Evolutionary conservation across 2,113 vertebrate genomes (phyloP), one percentile per base, ranked within the genome.

Genomic region (Erythrocercus mccallii): DNA sequence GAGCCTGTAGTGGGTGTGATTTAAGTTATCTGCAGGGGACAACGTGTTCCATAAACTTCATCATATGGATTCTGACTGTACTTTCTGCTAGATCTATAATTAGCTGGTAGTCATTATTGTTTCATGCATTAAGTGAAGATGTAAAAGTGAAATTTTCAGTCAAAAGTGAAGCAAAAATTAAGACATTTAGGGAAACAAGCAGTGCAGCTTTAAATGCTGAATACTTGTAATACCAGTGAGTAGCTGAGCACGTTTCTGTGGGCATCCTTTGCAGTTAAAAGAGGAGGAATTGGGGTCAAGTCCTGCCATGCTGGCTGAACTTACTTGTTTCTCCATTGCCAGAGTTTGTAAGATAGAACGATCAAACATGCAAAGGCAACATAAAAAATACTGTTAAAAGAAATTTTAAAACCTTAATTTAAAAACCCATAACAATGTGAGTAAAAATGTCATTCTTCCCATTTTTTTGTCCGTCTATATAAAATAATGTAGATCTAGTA

Each of bases 1-100:
- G 93, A 97, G 81, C 81, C 33, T 95, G 72, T 94, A 95, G 94
- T 94, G 94, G 91, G 93, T 97, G 94, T 86, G 97, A 97, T 97
- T 95, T 98, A 97, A 96, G 88, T 97, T 97, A 97, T 92, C 95
- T 96, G 51, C 47, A 77, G 77, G 62, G 88, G 95, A 94, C 91
- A 88, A 38, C 73, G 62, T 84, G 91, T 97, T 98, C 94, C 74
- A 62, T 96, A 95, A 96, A 92, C 88, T 81, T 94, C 31, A 90
- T 64, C 6, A 3, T 57, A 68, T 61, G 87, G 78, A 88, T 97
- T 95, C 47, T 85, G 72, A 71, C 90, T 89, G 86, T 86, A 57
- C 84, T 93, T 83, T 92, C 62, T 92, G 45, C 83, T 96, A 87
- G 84, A 70, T 90, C 72, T 96, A 6, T 85, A 95, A 61, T 68